phyloP scores from a whole-genome alignment of 2,113 vertebrate species.

The chimpanzee (Pan troglodytes) region NHGRI_mPanTro3-v2.1_pri NC_072402.2:112053501-112054000 shows the following conservation, averaged over 20 bases:
- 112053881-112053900: not conserved
- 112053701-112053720: slow-evolving; percentile 37
- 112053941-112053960: not conserved
- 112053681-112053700: slow-evolving; percentile 34
- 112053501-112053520: slow-evolving; percentile 33
- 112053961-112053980: not conserved
- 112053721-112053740: slow-evolving; percentile 52
- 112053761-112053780: slow-evolving; percentile 60
- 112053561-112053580: slow-evolving; percentile 46
- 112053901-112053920: not conserved
- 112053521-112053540: slow-evolving; percentile 32
- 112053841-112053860: slow-evolving; percentile 39
- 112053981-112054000: not conserved
- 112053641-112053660: slow-evolving; percentile 6
- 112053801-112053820: slow-evolving; percentile 32
- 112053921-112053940: not conserved
- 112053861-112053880: slow-evolving; percentile 44
- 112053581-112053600: slow-evolving; percentile 53
- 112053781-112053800: slow-evolving; percentile 52
- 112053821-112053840: slow-evolving; percentile 55
- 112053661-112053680: slow-evolving; percentile 31
- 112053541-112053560: not conserved
- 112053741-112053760: slow-evolving; percentile 50
- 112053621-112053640: slow-evolving; percentile 36
- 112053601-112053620: slow-evolving; percentile 52